Evolutionary conservation across 37 sponge, comb jelly and placozoan species (phyloP).

Genomic region (Tethya wilhelma): DNA sequence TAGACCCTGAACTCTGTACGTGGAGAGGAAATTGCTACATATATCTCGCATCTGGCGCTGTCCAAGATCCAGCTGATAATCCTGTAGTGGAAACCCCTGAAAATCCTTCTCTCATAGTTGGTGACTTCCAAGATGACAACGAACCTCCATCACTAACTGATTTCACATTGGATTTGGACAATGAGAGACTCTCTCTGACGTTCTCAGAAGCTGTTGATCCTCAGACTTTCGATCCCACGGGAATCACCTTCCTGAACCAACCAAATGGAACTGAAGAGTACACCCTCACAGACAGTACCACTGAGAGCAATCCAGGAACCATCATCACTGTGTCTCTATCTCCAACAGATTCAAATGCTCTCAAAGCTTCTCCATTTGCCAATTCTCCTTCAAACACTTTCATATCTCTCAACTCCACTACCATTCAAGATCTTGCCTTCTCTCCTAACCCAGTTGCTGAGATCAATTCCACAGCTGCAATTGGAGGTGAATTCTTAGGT

Average conservation of each 20-base stretch:
- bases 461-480: slow-evolving; percentile 48
- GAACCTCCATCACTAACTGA: slow-evolving; percentile 50
- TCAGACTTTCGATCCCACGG: slow-evolving; percentile 37
- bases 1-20: slow-evolving; percentile 75
- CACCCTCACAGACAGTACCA: slow-evolving; percentile 63
- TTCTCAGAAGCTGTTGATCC: slow-evolving; percentile 87
- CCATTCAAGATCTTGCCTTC: slow-evolving; percentile 71
- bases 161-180: slow-evolving; percentile 71
- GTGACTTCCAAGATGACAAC: slow-evolving; percentile 54
- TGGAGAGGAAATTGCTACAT: slow-evolving; percentile 94
- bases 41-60: slow-evolving; percentile 36
- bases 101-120: slow-evolving; percentile 59
- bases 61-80: slow-evolving; percentile 78
- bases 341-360: slow-evolving; percentile 57
- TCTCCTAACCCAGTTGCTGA: slow-evolving; percentile 50
- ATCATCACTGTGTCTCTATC: slow-evolving; percentile 50
- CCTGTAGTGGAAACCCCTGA: slow-evolving; percentile 1
- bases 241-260: slow-evolving; percentile 67
- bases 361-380: slow-evolving; percentile 62
- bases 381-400: slow-evolving; percentile 6
- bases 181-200: slow-evolving; percentile 45
- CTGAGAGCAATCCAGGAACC: slow-evolving; percentile 28
- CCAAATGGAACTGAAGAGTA: slow-evolving; percentile 44
- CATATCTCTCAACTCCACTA: slow-evolving; percentile 48
- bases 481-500: slow-evolving; percentile 42